Conservation (phyloP, 2,113 vertebrate genomes). For the Scopus umbretta region DNA sequence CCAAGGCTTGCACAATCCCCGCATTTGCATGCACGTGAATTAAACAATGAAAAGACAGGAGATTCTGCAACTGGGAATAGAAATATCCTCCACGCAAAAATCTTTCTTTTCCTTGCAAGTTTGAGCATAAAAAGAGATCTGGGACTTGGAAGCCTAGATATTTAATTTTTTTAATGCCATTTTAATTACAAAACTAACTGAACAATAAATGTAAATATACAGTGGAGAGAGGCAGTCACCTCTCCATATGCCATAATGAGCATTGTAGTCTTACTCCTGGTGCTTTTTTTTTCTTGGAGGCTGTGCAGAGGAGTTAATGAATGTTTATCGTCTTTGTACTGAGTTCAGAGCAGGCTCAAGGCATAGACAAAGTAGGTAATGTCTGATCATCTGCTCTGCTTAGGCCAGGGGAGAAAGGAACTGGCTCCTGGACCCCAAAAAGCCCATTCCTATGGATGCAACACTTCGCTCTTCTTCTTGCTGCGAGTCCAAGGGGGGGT, state of each 20-base stretch:
- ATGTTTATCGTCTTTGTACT: background rate
- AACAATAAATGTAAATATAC: background rate
- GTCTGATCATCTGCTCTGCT: background rate
- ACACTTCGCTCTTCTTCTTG: background rate
- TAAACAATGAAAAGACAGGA: background rate
- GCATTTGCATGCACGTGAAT: background rate
- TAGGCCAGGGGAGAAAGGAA: background rate
- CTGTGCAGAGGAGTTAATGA: background rate
- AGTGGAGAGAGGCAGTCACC: background rate
- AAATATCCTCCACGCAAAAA: background rate
- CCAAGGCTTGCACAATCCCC: background rate
- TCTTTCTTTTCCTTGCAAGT: background rate
- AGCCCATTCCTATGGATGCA: background rate
- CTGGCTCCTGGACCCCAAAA: background rate
- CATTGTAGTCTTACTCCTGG: background rate
- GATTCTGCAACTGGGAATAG: background rate
- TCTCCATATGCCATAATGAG: fast-evolving
- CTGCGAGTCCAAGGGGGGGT: fast-evolving
- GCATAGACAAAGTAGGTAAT: background rate
- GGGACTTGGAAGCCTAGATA: background rate
- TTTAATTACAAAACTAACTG: background rate
- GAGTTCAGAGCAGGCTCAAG: background rate
- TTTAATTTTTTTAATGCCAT: background rate
- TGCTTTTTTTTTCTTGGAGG: background rate
- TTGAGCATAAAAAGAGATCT: background rate